Evolutionary conservation across 2,888 invertebrate species (phyloP).

Genomic region (Nycteola revayana): DNA sequence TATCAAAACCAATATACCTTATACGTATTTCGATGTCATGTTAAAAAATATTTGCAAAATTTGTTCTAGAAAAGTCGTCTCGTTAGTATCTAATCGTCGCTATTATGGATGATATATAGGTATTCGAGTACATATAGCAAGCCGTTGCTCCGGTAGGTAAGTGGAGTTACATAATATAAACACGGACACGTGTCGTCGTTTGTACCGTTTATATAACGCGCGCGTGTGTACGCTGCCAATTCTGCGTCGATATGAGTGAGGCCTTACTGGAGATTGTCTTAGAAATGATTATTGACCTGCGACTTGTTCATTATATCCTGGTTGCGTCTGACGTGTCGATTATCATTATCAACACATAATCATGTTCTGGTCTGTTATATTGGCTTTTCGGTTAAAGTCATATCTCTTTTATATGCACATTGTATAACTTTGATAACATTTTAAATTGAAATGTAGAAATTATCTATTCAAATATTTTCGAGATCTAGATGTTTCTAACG

Average conservation of each 20-base stretch:
- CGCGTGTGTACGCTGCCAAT: slow-evolving; percentile 39
- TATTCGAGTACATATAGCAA: slow-evolving; percentile 21
- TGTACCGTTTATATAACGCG: slow-evolving; percentile 45
- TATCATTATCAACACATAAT: not conserved
- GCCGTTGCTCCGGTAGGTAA: slow-evolving; percentile 33
- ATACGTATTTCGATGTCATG: too few relatives aligned
- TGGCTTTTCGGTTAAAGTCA: too few relatives aligned
- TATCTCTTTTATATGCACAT: too few relatives aligned
- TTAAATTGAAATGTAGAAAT: too few relatives aligned
- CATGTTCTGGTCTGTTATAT: too few relatives aligned
- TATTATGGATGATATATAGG: slow-evolving; percentile 29
- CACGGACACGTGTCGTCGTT: slow-evolving; percentile 56
- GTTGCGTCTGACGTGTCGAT: slow-evolving; percentile 8
- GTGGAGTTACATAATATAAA: slow-evolving; percentile 60
- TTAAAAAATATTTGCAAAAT: too few relatives aligned
- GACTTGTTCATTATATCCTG: slow-evolving; percentile 21
- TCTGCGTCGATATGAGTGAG: slow-evolving; percentile 18
- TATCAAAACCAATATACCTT: too few relatives aligned
- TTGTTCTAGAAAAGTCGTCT: not conserved
- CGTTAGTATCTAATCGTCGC: slow-evolving; percentile 15
- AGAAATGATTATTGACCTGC: slow-evolving; percentile 24
- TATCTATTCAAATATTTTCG: too few relatives aligned
- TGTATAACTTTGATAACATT: too few relatives aligned
- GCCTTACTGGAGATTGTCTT: slow-evolving; percentile 21
- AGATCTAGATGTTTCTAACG: slow-evolving; percentile 25